Base-by-base conservation (phyloP, 2,888 invertebrate genomes). In the Anorthoa munda region DNA sequence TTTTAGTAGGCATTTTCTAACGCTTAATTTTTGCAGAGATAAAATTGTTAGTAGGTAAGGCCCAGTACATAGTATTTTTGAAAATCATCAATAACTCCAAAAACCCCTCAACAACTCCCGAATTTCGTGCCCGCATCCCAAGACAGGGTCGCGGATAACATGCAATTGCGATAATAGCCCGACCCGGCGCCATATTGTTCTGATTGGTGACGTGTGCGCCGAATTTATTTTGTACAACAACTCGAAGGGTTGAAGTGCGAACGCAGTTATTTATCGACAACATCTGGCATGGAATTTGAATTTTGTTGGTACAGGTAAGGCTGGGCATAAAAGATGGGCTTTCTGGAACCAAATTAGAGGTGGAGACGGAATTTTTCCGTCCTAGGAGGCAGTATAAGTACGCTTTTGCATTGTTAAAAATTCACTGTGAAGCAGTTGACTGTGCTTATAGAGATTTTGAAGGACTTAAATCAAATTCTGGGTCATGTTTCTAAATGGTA, bases 151-250 rank as follows among this genome's bases (percentile, higher is more conserved):
- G 91, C 90, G 91, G 88, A 89, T 91, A 90, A 90, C 92, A 92
- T 91, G 92, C 93, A 91, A 91, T 91, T 86, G 92, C 90, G 92
- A 93, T 94, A 94, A 95, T 94, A 93, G 92, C 90, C 87, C 93
- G 91, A 91, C 93, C 94, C 92, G 89, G 94, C 95, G 93, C 95
- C 96, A 95, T 95, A 90, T 95, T 96, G 96, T 85, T 88, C 85
- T 95, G 96, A 96, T 95, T 92, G 95, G 92, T 93, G 95, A 94
- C 94, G 91, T 90, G 91, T 89, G 87, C 85, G 88, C 87, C 90
- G 91, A 95, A 95, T 95, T 96, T 95, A 95, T 95, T 93, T 90
- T 89, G 90, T 92, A 95, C 94, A 95, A 94, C 92, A 91, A 89
- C 88, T 83, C 88, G 92, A 94, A 94, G 95, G 95, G 94, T 95